Percentiles rank a stretch among this genome's conserved stretches.
Conservation (phyloP, 2,113 vertebrate genomes). For the Panthera leo region DNA sequence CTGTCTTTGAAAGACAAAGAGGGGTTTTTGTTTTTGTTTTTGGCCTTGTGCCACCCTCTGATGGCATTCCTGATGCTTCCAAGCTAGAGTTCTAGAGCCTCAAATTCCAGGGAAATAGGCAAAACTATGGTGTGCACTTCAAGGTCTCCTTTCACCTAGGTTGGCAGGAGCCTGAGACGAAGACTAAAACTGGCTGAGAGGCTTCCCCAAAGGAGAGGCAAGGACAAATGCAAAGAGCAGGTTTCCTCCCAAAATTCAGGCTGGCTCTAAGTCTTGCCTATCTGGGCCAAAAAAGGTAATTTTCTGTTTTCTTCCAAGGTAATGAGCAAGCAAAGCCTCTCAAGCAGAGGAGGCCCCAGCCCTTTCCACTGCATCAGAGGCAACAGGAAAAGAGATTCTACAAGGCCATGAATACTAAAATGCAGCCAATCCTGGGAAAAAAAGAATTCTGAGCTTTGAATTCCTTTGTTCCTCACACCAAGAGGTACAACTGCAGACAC, state of each 20-base stretch:
- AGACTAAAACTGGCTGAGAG: background rate
- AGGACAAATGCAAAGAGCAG: background rate
- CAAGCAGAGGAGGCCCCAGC: background rate
- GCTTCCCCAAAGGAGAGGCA: background rate
- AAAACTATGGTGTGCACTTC: background rate
- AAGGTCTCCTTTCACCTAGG: background rate
- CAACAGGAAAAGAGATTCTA: background rate
- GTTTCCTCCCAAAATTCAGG: background rate
- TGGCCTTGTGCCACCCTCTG: background rate
- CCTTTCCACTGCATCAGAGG: background rate
- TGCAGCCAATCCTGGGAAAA: background rate
- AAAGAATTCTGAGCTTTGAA: slow-evolving; percentile 28
- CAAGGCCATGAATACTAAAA: background rate
- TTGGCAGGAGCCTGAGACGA: background rate
- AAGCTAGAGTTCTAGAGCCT: background rate
- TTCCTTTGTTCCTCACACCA: background rate
- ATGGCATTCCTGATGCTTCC: background rate
- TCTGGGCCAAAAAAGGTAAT: background rate
- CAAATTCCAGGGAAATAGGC: background rate
- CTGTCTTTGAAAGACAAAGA: background rate
- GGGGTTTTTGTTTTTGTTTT: background rate
- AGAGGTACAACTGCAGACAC: background rate
- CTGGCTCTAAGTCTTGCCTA: background rate
- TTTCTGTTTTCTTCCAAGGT: background rate
- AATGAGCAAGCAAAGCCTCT: background rate